Percentiles rank a stretch among this genome's conserved stretches.
phyloP scores from a whole-genome alignment of 2,797 vertebrate species.

The Falco concolor region DNA sequence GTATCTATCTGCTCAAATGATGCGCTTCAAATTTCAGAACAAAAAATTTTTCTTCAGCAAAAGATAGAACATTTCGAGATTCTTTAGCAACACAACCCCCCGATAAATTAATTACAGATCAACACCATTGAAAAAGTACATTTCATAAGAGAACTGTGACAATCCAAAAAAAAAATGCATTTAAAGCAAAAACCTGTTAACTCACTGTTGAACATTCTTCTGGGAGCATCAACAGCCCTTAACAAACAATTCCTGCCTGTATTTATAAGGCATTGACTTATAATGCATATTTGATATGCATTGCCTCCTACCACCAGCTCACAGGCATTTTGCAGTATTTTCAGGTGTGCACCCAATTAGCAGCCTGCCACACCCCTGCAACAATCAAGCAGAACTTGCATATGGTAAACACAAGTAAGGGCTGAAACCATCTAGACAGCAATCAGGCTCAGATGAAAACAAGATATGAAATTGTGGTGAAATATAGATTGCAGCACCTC shows the following conservation, averaged over 20 bases:
- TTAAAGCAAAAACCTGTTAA: background rate
- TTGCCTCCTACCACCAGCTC: background rate
- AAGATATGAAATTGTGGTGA: background rate
- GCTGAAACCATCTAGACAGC: background rate
- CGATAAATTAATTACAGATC: background rate
- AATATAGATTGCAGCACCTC: background rate
- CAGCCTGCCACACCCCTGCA: background rate
- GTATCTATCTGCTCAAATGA: background rate
- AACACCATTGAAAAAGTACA: background rate
- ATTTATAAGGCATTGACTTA: background rate
- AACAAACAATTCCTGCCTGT: background rate
- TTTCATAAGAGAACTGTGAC: background rate
- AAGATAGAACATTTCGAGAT: background rate
- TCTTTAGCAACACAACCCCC: fast-evolving
- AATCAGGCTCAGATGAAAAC: background rate
- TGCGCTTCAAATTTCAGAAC: background rate
- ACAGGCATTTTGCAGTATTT: background rate
- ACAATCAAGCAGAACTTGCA: background rate
- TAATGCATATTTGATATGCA: background rate
- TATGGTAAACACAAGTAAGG: background rate
- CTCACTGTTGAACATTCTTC: background rate
- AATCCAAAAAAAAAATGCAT: background rate
- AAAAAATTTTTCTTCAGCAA: background rate
- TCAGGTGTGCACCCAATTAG: background rate
- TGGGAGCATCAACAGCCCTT: background rate